Conservation (phyloP, 2,113 vertebrate genomes). For the Laticauda colubrina region DNA sequence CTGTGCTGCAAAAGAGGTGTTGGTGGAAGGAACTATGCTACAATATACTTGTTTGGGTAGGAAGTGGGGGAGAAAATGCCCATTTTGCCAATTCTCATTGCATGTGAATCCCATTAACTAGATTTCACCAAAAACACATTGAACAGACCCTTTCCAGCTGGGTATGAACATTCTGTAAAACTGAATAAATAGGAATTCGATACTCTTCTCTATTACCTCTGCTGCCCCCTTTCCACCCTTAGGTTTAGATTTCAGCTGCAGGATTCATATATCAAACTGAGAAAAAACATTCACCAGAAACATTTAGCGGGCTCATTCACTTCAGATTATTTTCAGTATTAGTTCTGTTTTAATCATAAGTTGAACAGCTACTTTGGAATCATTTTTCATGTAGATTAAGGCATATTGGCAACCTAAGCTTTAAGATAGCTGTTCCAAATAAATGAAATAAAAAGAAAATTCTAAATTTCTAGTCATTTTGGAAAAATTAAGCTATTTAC, state of each 20-base stretch:
- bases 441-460: neutral
- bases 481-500: neutral
- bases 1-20: neutral
- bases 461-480: neutral
- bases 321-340: rapidly evolving
- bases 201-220: neutral
- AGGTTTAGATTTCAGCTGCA: conserved; percentile 22
- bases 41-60: neutral
- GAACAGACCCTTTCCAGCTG: neutral
- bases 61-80: neutral
- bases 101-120: neutral
- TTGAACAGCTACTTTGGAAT: rapidly evolving
- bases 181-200: neutral
- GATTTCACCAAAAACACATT: neutral
- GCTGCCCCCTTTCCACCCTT: conserved; percentile 15
- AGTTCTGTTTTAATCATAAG: rapidly evolving
- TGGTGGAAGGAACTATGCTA: neutral
- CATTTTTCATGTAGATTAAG: rapidly evolving
- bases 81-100: neutral
- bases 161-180: neutral
- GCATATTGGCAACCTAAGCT: rapidly evolving
- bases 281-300: conserved; percentile 40
- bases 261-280: conserved; percentile 31
- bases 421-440: neutral
- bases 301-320: neutral